Base-by-base conservation (phyloP, 2,113 vertebrate species). In the Camelus dromedarius region DNA sequence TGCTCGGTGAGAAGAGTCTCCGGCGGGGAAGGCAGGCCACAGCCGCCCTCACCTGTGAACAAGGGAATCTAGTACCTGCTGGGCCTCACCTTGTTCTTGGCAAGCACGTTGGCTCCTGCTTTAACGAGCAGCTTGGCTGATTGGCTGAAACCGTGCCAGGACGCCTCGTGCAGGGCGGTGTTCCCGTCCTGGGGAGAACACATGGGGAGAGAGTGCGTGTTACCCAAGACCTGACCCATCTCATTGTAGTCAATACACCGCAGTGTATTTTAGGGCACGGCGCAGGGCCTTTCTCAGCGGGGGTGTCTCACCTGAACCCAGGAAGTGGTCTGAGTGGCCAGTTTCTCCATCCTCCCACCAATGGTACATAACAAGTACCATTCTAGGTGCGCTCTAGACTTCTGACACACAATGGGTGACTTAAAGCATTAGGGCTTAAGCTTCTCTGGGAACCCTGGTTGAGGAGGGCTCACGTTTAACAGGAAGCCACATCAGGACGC, bases 91-190 rank as follows among this genome's bases (percentile, higher is more conserved):
- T 99, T 99, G 98, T 99, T 99, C 97, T 99, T 99, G 95, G 99
- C 99, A 60, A 99, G 99, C 95, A 99, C 99, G 0, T 99, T 99
- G 97, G 99, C 99, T 95, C 99, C 99, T 32, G 99, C 99, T 98
- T 99, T 99, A 98, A 99, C 99, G 14, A 99, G 99, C 96, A 99
- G 98, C 98, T 99, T 99, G 98, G 99, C 99, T 10, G 99, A 99
- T 98, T 99, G 99, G 95, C 99, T 99, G 98, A 99, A 99, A 72
- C 99, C 99, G 5, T 99, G 99, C 99, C 99, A 99, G 84, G 99
- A 99, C 1, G 99, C 99, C 98, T 99, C 99, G 8, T 99, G 99
- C 62, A 99, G 99, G 58, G 99, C 99, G 0, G 99, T 99, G 97
- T 99, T 99, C 22, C 99, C 99, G 48, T 99, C 99, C 99, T 99